Percentiles rank a stretch among this genome's conserved stretches.
phyloP scores from a whole-genome alignment of 2,888 invertebrate genomes.

The Lomographa bimaculata region DNA sequence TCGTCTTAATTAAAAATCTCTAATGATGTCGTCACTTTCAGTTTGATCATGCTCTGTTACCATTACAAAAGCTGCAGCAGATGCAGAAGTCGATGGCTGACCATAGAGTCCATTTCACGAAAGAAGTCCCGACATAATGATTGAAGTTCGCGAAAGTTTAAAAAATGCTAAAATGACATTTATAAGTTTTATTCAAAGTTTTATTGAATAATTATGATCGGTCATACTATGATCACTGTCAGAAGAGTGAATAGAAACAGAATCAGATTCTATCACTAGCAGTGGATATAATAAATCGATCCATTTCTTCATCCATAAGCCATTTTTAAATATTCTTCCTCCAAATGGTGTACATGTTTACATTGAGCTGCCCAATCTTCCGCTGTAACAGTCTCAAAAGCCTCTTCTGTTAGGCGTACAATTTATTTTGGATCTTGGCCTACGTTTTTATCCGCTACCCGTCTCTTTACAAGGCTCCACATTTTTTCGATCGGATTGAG shows the following conservation, averaged over 20 bases:
- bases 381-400: conserved; percentile 22
- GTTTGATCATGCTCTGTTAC: no score
- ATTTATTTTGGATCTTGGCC: conserved; percentile 21
- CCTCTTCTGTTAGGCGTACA: conserved; percentile 18
- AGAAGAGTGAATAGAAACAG: conserved; percentile 10
- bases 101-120: no score
- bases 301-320: conserved; percentile 16
- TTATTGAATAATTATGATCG: conserved; percentile 19
- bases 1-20: no score
- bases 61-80: no score
- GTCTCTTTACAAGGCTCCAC: conserved; percentile 30
- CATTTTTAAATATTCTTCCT: conserved; percentile 12
- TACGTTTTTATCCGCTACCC: conserved; percentile 31
- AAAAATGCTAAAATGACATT: conserved; percentile 15
- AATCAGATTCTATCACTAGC: conserved; percentile 16
- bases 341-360: conserved; percentile 23
- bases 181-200: conserved; percentile 14
- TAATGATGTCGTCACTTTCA: no score
- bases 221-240: conserved; percentile 15
- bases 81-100: no score
- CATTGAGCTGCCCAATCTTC: conserved; percentile 20
- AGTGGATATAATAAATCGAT: conserved; percentile 16
- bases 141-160: conserved; percentile 6
- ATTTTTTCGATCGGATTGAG: conserved; percentile 25
- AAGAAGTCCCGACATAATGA: no score